Conservation (phyloP, 1,140 invertebrate species). For the Apis cerana region DNA sequence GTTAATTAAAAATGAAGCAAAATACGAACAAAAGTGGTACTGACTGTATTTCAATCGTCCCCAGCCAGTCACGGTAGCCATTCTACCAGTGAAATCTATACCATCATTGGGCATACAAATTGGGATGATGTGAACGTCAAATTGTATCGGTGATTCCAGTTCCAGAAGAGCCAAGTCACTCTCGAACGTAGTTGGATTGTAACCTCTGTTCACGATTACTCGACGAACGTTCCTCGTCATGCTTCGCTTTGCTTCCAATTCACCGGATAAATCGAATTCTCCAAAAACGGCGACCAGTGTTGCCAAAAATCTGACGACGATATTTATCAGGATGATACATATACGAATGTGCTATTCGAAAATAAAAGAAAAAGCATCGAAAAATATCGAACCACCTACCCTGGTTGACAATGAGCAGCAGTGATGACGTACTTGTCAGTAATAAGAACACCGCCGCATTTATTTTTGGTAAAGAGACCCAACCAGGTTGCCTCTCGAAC, state of each 20-base stretch:
- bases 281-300: constrained; percentile 95
- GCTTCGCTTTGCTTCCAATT: constrained; percentile 88
- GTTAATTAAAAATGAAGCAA: too few relatives aligned
- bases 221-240: constrained; percentile 91
- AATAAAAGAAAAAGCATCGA: neutral
- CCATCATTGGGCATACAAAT: constrained; percentile 94
- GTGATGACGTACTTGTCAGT: constrained; percentile 93
- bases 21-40: constrained; percentile 43
- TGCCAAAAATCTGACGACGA: constrained; percentile 88
- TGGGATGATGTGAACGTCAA: constrained; percentile 94
- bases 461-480: constrained; percentile 97
- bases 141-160: constrained; percentile 90
- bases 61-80: constrained; percentile 93
- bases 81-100: constrained; percentile 90
- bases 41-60: constrained; percentile 85
- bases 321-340: neutral
- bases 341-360: neutral
- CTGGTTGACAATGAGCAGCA: constrained; percentile 97
- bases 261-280: constrained; percentile 93
- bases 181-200: constrained; percentile 94
- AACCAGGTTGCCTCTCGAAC: constrained; percentile 96
- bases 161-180: constrained; percentile 94
- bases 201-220: constrained; percentile 93
- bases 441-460: constrained; percentile 96
- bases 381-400: constrained; percentile 82